phyloP scores from a whole-genome alignment of 1,140 invertebrate species.

The Drosophila guanche region DNA sequence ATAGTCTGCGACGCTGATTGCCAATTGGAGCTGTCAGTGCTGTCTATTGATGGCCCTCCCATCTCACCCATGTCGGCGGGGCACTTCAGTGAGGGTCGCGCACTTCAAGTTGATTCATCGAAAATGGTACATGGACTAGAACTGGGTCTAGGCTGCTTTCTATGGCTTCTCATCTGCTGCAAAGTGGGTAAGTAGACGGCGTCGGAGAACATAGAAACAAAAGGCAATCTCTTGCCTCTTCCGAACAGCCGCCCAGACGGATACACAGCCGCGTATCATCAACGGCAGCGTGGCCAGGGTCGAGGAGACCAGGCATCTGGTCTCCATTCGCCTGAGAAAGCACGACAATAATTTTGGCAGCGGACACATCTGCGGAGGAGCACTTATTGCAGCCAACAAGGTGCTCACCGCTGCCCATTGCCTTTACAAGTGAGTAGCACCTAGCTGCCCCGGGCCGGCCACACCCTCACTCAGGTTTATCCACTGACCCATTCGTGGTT shows the following conservation, averaged over 20 bases:
- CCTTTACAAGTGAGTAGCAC: constrained; percentile 76
- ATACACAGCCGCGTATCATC: constrained; percentile 59
- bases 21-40: constrained; percentile 30
- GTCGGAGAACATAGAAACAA: too few species aligned
- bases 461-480: not conserved
- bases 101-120: constrained; percentile 30
- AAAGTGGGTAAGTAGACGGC: too few species aligned
- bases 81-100: constrained; percentile 33
- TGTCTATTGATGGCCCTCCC: constrained; percentile 13
- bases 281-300: constrained; percentile 61
- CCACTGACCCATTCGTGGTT: too few species aligned
- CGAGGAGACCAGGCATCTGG: constrained; percentile 70
- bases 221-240: not conserved
- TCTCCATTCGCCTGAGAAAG: constrained; percentile 68
- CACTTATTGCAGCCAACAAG: constrained; percentile 77
- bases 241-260: not conserved
- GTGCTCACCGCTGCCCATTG: constrained; percentile 85
- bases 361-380: constrained; percentile 83
- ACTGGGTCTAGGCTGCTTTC: constrained; percentile 2
- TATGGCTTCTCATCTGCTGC: constrained; percentile 1
- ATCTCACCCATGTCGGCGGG: constrained; percentile 5
- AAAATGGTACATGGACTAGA: constrained; percentile 2
- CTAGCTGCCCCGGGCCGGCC: too few species aligned
- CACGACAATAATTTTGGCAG: constrained; percentile 70
- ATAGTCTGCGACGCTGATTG: constrained; percentile 49